Evolutionary conservation across 2,888 invertebrate genomes (phyloP), one percentile per base, ranked within the genome.

Genomic region (Patella ulyssiponensis): DNA sequence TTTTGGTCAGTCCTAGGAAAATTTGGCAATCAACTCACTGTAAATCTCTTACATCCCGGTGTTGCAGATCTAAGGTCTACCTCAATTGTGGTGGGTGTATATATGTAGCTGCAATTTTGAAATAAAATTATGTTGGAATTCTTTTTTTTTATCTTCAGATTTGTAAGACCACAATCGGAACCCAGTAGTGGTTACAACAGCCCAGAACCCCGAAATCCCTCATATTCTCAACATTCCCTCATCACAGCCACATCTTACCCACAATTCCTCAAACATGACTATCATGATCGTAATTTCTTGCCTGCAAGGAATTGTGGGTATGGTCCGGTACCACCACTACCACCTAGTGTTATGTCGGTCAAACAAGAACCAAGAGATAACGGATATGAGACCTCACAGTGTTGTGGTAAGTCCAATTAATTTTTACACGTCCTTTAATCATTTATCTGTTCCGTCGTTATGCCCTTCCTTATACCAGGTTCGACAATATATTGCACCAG

Each of bases 351-450:
- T 23, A 78, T 86, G 51, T 79, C 83, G 27, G 85, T 87, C 23
- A 88, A 87, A 75, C 87, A 87, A 73, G 88, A 88, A 75, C 87
- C 88, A 54, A 80, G 87, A 54, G 88, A 88, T 54, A 80, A 81
- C 14, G 81, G 81, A 11, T 87, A 83, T 75, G 87, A 88, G n/a
- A 82, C 81, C 27, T 81, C 83, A 81, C 77, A 78, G 74, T 82
- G 77, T 64, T 79, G 80, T 76, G 80, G 81, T 82, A 73, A 79
- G 80, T 71, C 23, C 44, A 44, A 44, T 44, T 44, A 44, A 44
- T 44, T 1, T 44, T 44, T 44, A 9, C 9, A 44, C 44, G 9
- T 44, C 44, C 44, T 44, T 44, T 9, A 44, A 44, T 44, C 7
- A 44, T 44, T 7, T 44, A 9, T 44, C 44, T 44, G 44, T 44